These are phyloP conservation scores for Eupithecia dodoneata DNA, from an alignment of 2,888 invertebrate species.

Conservation along the genomic window DNA sequence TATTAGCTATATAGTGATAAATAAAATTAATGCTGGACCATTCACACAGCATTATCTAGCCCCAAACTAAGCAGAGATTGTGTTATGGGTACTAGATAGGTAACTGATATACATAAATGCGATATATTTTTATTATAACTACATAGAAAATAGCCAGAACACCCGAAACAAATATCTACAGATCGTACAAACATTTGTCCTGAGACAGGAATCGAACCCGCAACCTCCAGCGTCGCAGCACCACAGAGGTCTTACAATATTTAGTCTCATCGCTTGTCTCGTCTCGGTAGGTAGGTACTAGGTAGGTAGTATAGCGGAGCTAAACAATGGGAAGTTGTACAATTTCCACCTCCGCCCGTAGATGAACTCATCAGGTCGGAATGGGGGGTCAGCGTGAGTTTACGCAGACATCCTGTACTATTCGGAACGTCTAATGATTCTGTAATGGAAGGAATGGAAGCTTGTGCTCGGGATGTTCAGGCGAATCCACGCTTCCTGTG, in stretches of 20 bases:
- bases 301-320: slow-evolving; percentile 23
- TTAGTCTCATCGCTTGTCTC: slow-evolving; percentile 21
- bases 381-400: slow-evolving; percentile 45
- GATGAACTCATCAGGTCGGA: slow-evolving; percentile 55
- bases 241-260: background rate
- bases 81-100: too few species aligned
- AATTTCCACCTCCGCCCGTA: slow-evolving; percentile 53
- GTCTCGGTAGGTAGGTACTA: slow-evolving; percentile 12
- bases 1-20: too few species aligned
- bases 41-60: too few species aligned
- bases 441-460: slow-evolving; percentile 33
- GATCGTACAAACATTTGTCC: too few species aligned
- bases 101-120: too few species aligned
- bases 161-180: too few species aligned
- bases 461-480: slow-evolving; percentile 24
- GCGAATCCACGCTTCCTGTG: slow-evolving; percentile 6
- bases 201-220: too few species aligned
- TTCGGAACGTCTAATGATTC: slow-evolving; percentile 29
- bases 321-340: slow-evolving; percentile 56
- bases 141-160: too few species aligned
- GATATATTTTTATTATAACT: too few species aligned
- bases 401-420: slow-evolving; percentile 42
- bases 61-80: too few species aligned
- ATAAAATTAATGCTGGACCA: too few species aligned
- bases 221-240: too few species aligned